Percentiles rank a stretch among this genome's conserved stretches.
Conservation (phyloP, 2,888 invertebrate genomes). For the Lithophane socia region DNA sequence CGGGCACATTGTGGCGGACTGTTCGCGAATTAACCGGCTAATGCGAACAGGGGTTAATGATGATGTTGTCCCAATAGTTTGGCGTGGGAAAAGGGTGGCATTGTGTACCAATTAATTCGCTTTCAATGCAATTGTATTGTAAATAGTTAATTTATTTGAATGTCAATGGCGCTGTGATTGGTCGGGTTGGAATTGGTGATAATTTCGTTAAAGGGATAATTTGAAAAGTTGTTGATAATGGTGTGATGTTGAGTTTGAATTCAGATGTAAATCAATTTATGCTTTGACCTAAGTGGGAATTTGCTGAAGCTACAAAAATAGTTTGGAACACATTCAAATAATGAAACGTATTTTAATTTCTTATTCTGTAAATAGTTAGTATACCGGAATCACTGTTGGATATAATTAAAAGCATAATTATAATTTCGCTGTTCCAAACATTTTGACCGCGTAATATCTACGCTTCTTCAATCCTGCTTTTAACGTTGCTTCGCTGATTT, state of each 20-base stretch:
- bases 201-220: slow-evolving; percentile 21
- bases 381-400: too few relatives aligned
- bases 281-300: neutral
- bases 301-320: neutral
- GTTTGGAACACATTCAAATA: neutral
- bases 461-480: too few relatives aligned
- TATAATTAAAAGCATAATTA: too few relatives aligned
- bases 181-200: slow-evolving; percentile 16
- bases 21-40: slow-evolving; percentile 62
- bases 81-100: slow-evolving; percentile 60
- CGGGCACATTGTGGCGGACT: slow-evolving; percentile 49
- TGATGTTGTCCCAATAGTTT: slow-evolving; percentile 50
- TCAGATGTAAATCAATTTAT: neutral
- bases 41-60: slow-evolving; percentile 43
- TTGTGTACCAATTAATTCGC: slow-evolving; percentile 60
- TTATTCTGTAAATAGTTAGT: too few relatives aligned
- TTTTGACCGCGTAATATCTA: too few relatives aligned
- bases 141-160: slow-evolving; percentile 54
- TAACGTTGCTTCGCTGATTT: too few relatives aligned
- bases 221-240: slow-evolving; percentile 1
- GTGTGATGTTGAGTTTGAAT: neutral
- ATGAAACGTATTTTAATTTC: neutral
- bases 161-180: slow-evolving; percentile 53
- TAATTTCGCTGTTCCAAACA: too few relatives aligned
- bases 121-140: slow-evolving; percentile 53